Base-by-base conservation (phyloP, 2,797 vertebrate genomes). In the Babyrousa celebensis region DNA sequence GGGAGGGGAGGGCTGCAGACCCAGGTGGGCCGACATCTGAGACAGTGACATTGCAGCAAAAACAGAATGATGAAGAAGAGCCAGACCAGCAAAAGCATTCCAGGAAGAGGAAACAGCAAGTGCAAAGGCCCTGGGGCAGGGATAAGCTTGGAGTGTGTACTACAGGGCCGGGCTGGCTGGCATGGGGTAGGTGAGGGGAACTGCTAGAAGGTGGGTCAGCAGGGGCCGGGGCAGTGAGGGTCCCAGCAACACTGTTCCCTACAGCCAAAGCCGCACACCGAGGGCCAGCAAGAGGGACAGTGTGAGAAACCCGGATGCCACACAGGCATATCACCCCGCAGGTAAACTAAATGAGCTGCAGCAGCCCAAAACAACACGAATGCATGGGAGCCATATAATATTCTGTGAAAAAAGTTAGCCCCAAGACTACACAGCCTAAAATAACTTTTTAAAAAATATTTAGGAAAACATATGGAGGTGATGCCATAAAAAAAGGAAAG, bases 391-490 rank as follows among this genome's bases (percentile, higher is more conserved):
- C 23, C 4, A 78, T 43, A 3, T 43, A 48, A 27, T 23, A n/a
- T 58, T 72, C 7, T 7, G 48, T 36, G 43, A 29, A 29, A 78
- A 79, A n/a, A 60, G 43, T 32, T 71, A 20, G 21, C 40, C 54
- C 68, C 15, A 70, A 86, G 62, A 96, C n/a, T 9, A 23, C 15
- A 89, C 15, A 89, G 79, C 70, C 82, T n/a, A 72, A 90, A 97
- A 43, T 29, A 84, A 80, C 32, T 32, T 75, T 6, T 16, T 17
- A 65, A 68, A 85, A 43, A 56, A 67, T 6, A 12, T 36, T 56
- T 4, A 74, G 65, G 71, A 86, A 63, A 32, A 48, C 10, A 40
- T n/a, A 56, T 40, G n/a, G 82, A 62, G 58, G n/a, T 58, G 48
- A 56, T 17, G 40, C 65, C 52, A 43, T 84, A 12, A 40, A 70